Evolutionary conservation across 2,113 vertebrate genomes (phyloP), one percentile per base, ranked within the genome.

Genomic region (Zosterops borbonicus): DNA sequence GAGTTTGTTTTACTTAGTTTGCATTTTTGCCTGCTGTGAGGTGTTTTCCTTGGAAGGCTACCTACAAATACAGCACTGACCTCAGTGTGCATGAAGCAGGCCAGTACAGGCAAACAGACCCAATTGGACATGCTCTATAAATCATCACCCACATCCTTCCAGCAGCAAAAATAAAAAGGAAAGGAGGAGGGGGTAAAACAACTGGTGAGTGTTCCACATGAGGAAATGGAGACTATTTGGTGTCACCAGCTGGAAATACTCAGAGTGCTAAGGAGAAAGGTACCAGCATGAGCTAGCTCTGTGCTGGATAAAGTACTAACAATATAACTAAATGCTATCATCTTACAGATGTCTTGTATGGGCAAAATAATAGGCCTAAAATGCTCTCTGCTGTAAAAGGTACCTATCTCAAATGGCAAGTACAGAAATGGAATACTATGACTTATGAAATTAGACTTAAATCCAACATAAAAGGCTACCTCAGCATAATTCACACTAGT

Each of bases 231-330:
- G 90, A 80, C 93, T 97, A 95, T 98, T 98, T 97, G 96, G 96
- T 97, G 91, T 98, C 97, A 95, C 97, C 98, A 98, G 98, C 98
- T 98, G 98, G 98, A 99, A 98, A 97, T 96, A 98, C 97, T 98
- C 98, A 98, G 96, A 96, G 95, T 89, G 95, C 93, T 97, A 95
- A 96, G 93, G 94, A 97, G 93, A 97, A 97, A 97, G 97, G 97
- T 97, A 97, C 94, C 73, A 87, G 95, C 69, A 37, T 74, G 86
- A 88, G 31, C 39, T 87, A 83, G 23, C 31, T 81, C 50, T 46
- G 58, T 53, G 53, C 83, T 17, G 41, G 41, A 84, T 79, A 56
- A 93, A 91, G 50, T 29, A 70, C 47, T 83, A 85, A 58, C 15
- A 33, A 71, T 75, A 84, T 67, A 89, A 96, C 87, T 86, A 82